Base-by-base conservation (phyloP, 2,113 vertebrate genomes). In the Sterrhoptilus dennistouni region DNA sequence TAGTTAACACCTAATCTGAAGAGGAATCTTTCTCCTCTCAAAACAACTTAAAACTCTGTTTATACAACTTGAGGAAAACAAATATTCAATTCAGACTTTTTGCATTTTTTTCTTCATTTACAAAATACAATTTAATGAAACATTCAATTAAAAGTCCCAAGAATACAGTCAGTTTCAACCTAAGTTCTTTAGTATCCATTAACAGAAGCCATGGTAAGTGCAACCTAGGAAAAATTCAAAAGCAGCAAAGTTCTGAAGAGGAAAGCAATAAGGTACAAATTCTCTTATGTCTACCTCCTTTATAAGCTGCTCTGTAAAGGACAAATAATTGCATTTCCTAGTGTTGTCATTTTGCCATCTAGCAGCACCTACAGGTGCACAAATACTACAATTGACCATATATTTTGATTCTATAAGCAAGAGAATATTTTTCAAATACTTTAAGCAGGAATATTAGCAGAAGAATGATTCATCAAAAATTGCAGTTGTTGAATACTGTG, bases 311-410 rank as follows among this genome's bases (percentile, higher is more conserved):
- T 11, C 38, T 33, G 7, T 42, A 64, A 79, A 59, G 13, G 29
- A 66, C 11, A 90, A 81, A 38, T 23, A 71, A 57, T 16, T 65
- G 9, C 19, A 57, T 35, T 88, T 83, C 40, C 31, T 52, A 52
- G 16, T 12, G 2, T 59, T 59, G 12, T 44, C 9, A 44, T 56
- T 93, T 77, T 69, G 21, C 24, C 24, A 52, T n/a, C 14, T 42
- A 83, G 44, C 25, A 71, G 49, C 47, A 76, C 25, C 25, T 54
- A 45, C 12, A 71, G 8, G 68, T 38, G 15, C 17, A 38, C 29
- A 54, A 70, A 12, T 12, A 74, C 8, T 23, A 59, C 15, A 83
- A n/a, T 0, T 88, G 19, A 28, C 42, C 2, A 0, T 6, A 44
- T 19, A 7, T 68, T 76, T 50, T 63, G 47, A 75, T 66, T 83